A percentile compares a stretch with the other conserved stretches of the same genome.
Conservation (phyloP, 2,888 invertebrate species). For the Xylota sylvarum region DNA sequence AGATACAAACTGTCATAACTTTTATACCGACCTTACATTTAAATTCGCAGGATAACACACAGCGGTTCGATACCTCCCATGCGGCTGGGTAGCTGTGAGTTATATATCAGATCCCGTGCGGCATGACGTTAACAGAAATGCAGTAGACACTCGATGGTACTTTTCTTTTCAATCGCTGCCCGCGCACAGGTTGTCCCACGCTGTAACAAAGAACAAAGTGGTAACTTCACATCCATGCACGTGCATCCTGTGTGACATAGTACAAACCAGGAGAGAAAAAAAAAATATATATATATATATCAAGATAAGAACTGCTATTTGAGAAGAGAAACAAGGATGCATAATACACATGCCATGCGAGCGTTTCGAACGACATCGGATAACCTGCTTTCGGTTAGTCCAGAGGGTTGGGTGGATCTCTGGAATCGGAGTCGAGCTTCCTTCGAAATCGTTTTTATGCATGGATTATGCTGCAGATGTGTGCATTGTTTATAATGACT, state of each 20-base stretch:
- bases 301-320: constrained; percentile 44
- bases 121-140: constrained; percentile 42
- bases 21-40: neutral
- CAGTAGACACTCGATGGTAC: constrained; percentile 10
- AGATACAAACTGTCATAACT: neutral
- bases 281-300: constrained; percentile 18
- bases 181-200: neutral
- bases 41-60: too few species aligned
- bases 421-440: constrained; percentile 40
- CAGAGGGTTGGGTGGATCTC: constrained; percentile 12
- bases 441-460: constrained; percentile 61
- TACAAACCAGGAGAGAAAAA: constrained; percentile 23
- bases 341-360: constrained; percentile 37
- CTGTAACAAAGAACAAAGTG: constrained; percentile 32
- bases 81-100: neutral
- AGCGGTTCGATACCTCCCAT: neutral
- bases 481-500: constrained; percentile 75
- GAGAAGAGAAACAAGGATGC: constrained; percentile 40
- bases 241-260: constrained; percentile 53
- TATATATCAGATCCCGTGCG: constrained; percentile 1
- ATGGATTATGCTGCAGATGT: constrained; percentile 68
- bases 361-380: constrained; percentile 32
- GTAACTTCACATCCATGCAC: constrained; percentile 44
- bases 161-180: constrained; percentile 13
- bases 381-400: constrained; percentile 50